These are phyloP conservation scores for Eristalis pertinax DNA, from an alignment of 2,888 invertebrate species.

Conservation along the genomic window DNA sequence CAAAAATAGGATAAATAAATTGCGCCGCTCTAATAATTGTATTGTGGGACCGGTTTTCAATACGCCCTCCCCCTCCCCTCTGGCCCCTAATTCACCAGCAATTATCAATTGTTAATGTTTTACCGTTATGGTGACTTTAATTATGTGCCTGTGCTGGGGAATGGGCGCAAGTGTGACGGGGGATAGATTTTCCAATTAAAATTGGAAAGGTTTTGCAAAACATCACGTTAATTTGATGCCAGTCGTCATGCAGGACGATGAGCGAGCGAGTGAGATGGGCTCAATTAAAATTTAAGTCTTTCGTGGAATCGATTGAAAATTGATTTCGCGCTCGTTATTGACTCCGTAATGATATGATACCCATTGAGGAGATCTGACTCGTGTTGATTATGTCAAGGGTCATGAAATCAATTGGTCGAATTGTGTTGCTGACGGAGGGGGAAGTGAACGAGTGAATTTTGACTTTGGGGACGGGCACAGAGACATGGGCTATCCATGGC, in stretches of 20 bases:
- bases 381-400: background rate
- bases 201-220: constrained; percentile 10
- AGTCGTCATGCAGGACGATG: background rate
- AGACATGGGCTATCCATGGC: too few relatives aligned
- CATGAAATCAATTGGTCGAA: background rate
- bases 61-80: background rate
- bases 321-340: background rate
- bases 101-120: constrained; percentile 66
- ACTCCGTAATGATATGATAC: background rate
- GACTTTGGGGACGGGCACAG: too few relatives aligned
- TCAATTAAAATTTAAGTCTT: background rate
- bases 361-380: background rate
- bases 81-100: constrained; percentile 53
- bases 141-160: constrained; percentile 31
- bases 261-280: background rate
- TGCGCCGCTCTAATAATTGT: constrained; percentile 40
- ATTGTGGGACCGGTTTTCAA: constrained; percentile 56
- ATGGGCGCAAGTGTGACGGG: background rate
- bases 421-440: background rate
- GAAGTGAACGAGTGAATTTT: too few relatives aligned
- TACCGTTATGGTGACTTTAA: constrained; percentile 56
- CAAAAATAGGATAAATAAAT: constrained; percentile 32
- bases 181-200: constrained; percentile 1
- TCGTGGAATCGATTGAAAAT: background rate
- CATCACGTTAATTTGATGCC: constrained; percentile 16